A percentile compares a stretch with the other conserved stretches of the same genome.
Conservation (phyloP, 37 sponge, comb jelly and placozoan species). For the Amphimedon queenslandica region DNA sequence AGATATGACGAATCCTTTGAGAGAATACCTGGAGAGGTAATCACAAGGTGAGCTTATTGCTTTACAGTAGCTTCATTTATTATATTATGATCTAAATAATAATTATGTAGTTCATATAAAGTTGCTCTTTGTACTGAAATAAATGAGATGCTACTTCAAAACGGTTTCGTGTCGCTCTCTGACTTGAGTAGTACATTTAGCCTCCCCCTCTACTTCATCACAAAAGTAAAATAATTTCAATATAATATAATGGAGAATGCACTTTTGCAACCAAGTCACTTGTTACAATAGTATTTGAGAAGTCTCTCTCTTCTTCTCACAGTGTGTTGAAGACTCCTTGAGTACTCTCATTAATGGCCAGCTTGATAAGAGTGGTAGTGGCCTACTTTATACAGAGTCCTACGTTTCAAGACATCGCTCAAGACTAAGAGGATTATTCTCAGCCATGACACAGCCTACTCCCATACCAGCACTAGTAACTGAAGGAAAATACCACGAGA, state of each 20-base stretch:
- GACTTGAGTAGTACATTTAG: constrained; percentile 78
- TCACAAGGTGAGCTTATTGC: constrained; percentile 43
- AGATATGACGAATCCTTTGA: constrained; percentile 59
- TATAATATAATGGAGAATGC: not conserved
- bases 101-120: constrained; percentile 59
- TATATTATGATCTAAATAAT: not conserved
- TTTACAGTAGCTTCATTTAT: not conserved
- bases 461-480: constrained; percentile 39
- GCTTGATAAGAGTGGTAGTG: constrained; percentile 49
- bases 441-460: constrained; percentile 79
- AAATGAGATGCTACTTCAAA: constrained; percentile 86
- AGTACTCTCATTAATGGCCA: constrained; percentile 49
- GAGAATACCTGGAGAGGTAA: constrained; percentile 89
- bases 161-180: constrained; percentile 72
- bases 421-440: constrained; percentile 75
- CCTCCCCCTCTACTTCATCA: constrained; percentile 63
- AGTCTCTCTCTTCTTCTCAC: not conserved
- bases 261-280: not conserved
- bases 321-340: constrained; percentile 57
- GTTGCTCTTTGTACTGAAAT: constrained; percentile 80
- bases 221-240: constrained; percentile 41
- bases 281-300: not conserved
- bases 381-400: constrained; percentile 65
- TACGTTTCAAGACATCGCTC: constrained; percentile 62
- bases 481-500: constrained; percentile 57